Evolutionary conservation across 2,797 vertebrate species (phyloP).

Genomic region (Ciconia nigra): DNA sequence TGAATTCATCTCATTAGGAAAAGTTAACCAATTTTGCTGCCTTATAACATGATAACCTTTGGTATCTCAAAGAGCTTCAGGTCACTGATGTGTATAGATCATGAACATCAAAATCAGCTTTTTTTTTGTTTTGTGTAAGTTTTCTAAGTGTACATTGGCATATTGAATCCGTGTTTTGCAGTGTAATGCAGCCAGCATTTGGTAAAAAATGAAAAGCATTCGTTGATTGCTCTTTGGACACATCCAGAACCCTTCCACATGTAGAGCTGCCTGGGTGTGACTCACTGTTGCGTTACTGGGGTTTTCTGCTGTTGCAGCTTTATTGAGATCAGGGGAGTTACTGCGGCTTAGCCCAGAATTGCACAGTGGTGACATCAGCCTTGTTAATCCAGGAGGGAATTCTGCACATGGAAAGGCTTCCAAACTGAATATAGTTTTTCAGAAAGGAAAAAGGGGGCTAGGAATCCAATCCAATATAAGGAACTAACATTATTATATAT

Average conservation of each 20-base stretch:
- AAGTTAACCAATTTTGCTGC: not conserved
- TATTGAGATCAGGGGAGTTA: constrained; percentile 53
- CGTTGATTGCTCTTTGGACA: not conserved
- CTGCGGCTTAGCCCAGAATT: constrained; percentile 28
- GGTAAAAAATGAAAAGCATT: not conserved
- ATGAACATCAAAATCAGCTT: not conserved
- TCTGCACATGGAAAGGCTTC: constrained; percentile 20
- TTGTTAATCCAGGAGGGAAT: constrained; percentile 30
- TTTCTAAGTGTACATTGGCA: not conserved
- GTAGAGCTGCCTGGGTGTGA: constrained; percentile 14
- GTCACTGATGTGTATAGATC: not conserved
- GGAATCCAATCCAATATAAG: not conserved
- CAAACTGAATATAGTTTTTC: not conserved
- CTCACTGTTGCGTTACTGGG: not conserved
- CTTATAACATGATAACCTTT: not conserved
- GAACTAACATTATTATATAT: not conserved
- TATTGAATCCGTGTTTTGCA: rapidly evolving
- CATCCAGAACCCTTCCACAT: not conserved
- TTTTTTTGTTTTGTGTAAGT: not conserved
- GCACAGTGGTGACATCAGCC: constrained; percentile 46
- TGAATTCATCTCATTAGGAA: not conserved
- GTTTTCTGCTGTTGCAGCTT: constrained; percentile 37
- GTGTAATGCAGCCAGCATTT: not conserved
- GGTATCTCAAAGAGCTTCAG: not conserved
- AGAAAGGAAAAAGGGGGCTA: not conserved